Evolutionary conservation across 1,140 invertebrate genomes (phyloP).

Genomic region (Colletes latitarsis): DNA sequence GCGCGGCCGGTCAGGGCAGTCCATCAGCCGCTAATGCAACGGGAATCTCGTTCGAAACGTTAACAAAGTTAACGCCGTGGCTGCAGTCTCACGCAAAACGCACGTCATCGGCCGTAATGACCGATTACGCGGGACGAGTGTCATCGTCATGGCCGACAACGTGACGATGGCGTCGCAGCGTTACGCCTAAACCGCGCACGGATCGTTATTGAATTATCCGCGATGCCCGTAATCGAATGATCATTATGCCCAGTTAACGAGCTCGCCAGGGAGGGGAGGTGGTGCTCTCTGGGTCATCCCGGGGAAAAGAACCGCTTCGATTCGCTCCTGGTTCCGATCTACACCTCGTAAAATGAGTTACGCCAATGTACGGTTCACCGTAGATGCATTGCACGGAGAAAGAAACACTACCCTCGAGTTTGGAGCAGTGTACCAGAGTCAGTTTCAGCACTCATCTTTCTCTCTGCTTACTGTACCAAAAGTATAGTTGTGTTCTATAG

Average conservation of each 20-base stretch:
- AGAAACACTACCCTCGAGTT: too few relatives aligned
- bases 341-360: too few relatives aligned
- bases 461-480: too few relatives aligned
- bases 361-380: too few relatives aligned
- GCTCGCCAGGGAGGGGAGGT: constrained; percentile 38
- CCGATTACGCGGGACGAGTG: constrained; percentile 77
- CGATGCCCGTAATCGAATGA: constrained; percentile 78
- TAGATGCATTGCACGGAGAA: too few relatives aligned
- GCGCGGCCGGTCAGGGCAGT: constrained; percentile 16
- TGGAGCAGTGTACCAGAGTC: too few relatives aligned
- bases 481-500: too few relatives aligned
- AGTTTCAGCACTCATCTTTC: too few relatives aligned
- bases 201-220: constrained; percentile 81
- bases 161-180: constrained; percentile 69
- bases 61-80: constrained; percentile 61
- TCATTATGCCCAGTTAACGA: constrained; percentile 79
- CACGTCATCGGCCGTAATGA: constrained; percentile 81
- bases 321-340: too few relatives aligned
- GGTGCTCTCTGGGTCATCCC: background rate
- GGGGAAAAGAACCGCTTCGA: background rate
- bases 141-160: constrained; percentile 57
- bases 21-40: constrained; percentile 64
- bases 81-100: constrained; percentile 75
- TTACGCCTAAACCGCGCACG: constrained; percentile 73
- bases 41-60: constrained; percentile 74